Conservation (phyloP, 2,888 invertebrate genomes). For the Aspidiotus destructor region DNA sequence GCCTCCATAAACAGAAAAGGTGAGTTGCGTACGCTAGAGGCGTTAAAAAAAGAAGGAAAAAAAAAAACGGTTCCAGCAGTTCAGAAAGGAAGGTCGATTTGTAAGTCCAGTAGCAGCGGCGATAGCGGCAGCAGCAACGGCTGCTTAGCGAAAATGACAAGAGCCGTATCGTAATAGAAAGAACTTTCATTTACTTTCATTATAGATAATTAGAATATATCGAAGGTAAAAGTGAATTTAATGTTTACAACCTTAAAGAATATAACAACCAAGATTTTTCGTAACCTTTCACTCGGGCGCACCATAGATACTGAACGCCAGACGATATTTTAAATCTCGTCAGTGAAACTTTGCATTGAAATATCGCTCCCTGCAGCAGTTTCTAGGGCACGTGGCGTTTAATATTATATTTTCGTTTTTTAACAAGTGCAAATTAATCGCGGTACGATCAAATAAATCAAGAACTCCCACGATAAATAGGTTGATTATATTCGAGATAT, state of each 20-base stretch:
- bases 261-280: conserved; percentile 28
- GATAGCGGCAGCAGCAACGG: too few relatives aligned
- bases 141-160: conserved; percentile 29
- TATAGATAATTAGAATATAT: conserved; percentile 33
- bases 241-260: conserved; percentile 31
- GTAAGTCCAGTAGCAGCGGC: background rate
- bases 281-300: conserved; percentile 31
- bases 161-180: conserved; percentile 20
- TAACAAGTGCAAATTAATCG: too few relatives aligned
- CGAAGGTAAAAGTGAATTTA: conserved; percentile 33
- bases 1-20: background rate
- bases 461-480: too few relatives aligned
- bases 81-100: conserved; percentile 18
- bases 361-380: conserved; percentile 19
- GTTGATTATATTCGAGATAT: too few relatives aligned
- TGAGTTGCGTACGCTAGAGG: background rate
- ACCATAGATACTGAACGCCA: conserved; percentile 18
- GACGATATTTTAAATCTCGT: conserved; percentile 27
- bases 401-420: background rate
- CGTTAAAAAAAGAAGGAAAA: background rate
- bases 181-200: conserved; percentile 33
- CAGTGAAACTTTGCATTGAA: conserved; percentile 28
- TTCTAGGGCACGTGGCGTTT: conserved; percentile 18
- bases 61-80: background rate
- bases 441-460: too few relatives aligned